Conservation (phyloP, 2,888 invertebrate genomes). For the Ypsolopha scabrella region DNA sequence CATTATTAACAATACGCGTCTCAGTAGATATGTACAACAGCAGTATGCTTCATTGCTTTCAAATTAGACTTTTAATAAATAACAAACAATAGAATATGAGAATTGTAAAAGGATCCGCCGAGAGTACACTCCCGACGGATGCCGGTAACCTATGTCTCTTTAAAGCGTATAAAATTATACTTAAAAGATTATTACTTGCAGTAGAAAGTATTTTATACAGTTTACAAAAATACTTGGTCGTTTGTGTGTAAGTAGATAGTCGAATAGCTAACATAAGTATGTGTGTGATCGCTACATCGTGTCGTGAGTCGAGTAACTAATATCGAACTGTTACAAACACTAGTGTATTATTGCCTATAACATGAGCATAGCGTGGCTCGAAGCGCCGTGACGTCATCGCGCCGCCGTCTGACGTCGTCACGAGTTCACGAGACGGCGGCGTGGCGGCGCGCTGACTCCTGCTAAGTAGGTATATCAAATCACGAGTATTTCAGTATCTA, state of each 20-base stretch:
- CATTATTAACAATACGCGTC: too few relatives aligned
- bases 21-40: background rate
- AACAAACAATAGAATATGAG: background rate
- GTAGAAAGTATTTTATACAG: constrained; percentile 5
- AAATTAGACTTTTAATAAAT: background rate
- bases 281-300: background rate
- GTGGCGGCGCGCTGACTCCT: background rate
- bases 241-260: constrained; percentile 16
- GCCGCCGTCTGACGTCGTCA: background rate
- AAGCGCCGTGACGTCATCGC: background rate
- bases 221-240: constrained; percentile 30
- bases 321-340: background rate
- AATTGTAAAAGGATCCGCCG: background rate
- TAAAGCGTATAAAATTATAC: constrained; percentile 21
- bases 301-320: background rate
- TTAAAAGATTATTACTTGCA: constrained; percentile 8
- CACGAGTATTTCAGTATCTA: too few relatives aligned
- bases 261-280: background rate
- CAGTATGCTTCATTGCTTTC: background rate
- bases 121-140: background rate
- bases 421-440: constrained; percentile 1
- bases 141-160: background rate
- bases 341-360: too few relatives aligned
- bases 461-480: too few relatives aligned
- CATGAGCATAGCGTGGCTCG: background rate